Conservation (phyloP, 2,888 invertebrate genomes). For the Lysandra bellargus region DNA sequence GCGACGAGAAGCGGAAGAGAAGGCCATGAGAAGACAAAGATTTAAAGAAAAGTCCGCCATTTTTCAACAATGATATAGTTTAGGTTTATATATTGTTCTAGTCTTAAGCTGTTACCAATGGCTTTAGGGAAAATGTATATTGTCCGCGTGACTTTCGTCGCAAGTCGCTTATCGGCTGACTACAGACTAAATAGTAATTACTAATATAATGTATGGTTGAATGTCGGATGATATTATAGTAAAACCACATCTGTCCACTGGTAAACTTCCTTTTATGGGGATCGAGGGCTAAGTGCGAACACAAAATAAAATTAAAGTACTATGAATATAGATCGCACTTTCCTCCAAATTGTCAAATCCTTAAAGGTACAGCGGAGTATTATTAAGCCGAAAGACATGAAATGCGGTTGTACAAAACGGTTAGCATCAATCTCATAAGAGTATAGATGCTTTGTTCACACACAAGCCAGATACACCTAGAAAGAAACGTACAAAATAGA, state of each 20-base stretch:
- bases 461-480: neutral
- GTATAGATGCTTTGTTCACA: neutral
- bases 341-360: neutral
- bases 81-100: slow-evolving; percentile 55
- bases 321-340: too few species aligned
- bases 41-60: slow-evolving; percentile 94
- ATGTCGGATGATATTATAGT: neutral
- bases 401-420: neutral
- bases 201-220: neutral
- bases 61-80: slow-evolving; percentile 78
- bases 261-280: neutral
- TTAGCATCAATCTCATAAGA: too few species aligned
- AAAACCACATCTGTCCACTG: neutral
- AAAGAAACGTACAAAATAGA: neutral
- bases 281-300: neutral
- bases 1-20: slow-evolving; percentile 90
- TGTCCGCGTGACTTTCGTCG: neutral
- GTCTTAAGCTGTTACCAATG: slow-evolving; percentile 78
- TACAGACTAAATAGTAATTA: too few species aligned
- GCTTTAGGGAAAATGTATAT: slow-evolving; percentile 47
- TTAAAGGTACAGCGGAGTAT: neutral
- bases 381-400: neutral
- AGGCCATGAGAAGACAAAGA: slow-evolving; percentile 87
- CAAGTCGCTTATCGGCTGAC: neutral
- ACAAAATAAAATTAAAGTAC: too few species aligned